Conservation (phyloP, 2,113 vertebrate species). For the Orycteropus afer region DNA sequence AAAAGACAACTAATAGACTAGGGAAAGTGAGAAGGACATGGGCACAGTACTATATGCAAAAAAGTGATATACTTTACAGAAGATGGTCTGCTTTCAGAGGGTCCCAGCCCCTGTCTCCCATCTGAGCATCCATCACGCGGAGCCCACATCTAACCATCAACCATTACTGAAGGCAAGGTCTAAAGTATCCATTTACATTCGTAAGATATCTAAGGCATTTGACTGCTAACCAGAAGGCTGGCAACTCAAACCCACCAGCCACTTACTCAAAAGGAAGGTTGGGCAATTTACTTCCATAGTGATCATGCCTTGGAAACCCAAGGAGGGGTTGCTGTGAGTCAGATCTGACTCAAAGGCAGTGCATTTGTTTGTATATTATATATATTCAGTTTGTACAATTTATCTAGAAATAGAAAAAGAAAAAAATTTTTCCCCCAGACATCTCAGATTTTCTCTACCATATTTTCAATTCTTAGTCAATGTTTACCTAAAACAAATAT, state of each 20-base stretch:
- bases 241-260: too few relatives aligned
- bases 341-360: too few relatives aligned
- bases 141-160: neutral
- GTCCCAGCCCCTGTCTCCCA: neutral
- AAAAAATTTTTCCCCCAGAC: neutral
- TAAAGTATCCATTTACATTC: neutral
- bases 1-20: neutral
- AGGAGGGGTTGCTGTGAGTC: too few relatives aligned
- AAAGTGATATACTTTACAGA: neutral
- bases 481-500: neutral
- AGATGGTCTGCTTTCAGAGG: neutral
- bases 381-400: neutral
- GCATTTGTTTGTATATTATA: too few relatives aligned
- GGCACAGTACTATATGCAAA: neutral
- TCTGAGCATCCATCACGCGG: neutral
- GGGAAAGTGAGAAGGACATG: neutral
- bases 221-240: too few relatives aligned
- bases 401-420: neutral
- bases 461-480: neutral
- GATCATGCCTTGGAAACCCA: too few relatives aligned
- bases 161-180: neutral
- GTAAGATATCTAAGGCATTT: neutral
- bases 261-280: too few relatives aligned
- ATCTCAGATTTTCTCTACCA: neutral
- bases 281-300: too few relatives aligned